These are phyloP conservation scores for Agapornis canus DNA, from an alignment of 2,797 vertebrate species.

Conservation along the genomic window DNA sequence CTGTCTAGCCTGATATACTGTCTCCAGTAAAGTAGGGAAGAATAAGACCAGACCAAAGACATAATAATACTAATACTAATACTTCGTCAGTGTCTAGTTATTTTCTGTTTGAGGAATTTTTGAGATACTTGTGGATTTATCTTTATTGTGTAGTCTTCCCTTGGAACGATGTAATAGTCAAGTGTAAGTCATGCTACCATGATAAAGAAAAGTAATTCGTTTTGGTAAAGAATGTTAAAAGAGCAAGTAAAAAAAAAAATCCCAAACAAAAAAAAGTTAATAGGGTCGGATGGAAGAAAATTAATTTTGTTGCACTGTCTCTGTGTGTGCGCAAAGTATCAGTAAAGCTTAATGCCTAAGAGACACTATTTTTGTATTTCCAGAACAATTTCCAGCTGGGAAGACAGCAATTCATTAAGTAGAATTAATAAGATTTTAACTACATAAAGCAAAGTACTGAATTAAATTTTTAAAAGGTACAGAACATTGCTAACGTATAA, in stretches of 20 bases:
- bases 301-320: background rate
- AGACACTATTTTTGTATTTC: background rate
- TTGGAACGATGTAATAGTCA: background rate
- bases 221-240: background rate
- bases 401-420: background rate
- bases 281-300: background rate
- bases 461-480: background rate
- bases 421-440: constrained; percentile 1
- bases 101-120: background rate
- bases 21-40: background rate
- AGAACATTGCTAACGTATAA: background rate
- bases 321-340: background rate
- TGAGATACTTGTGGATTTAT: background rate
- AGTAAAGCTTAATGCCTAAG: background rate
- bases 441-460: background rate
- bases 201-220: background rate
- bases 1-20: background rate
- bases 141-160: background rate
- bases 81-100: background rate
- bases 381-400: background rate
- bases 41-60: background rate
- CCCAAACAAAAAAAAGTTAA: background rate
- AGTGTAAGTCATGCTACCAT: background rate
- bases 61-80: background rate
- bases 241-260: background rate